A percentile compares a stretch with the other conserved stretches of the same genome.
Conservation (phyloP, 1,140 invertebrate genomes). For the Bicyclus anynana region DNA sequence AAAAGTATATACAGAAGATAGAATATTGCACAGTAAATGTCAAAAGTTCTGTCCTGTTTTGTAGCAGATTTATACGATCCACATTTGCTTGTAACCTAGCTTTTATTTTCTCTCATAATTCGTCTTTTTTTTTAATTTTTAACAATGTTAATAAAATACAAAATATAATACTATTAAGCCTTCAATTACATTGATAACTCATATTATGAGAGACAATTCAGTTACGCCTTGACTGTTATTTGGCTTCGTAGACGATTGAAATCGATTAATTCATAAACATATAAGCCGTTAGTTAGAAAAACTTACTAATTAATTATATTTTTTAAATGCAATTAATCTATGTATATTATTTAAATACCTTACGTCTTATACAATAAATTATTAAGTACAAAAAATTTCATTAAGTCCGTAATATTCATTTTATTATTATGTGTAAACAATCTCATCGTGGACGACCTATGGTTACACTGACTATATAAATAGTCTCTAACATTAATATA, state of each 20-base stretch:
- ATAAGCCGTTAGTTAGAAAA: not conserved
- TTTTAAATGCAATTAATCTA: constrained; percentile 56
- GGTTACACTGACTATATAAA: constrained; percentile 28
- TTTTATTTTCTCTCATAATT: too few relatives aligned
- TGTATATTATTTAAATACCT: constrained; percentile 43
- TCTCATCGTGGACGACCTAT: constrained; percentile 62
- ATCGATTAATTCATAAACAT: not conserved
- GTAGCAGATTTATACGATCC: too few relatives aligned
- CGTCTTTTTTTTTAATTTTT: too few relatives aligned
- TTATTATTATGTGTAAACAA: constrained; percentile 36
- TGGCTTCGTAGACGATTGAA: constrained; percentile 7
- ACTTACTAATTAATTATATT: constrained; percentile 10
- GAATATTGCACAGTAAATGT: too few relatives aligned
- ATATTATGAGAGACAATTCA: constrained; percentile 10
- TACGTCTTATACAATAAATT: constrained; percentile 46
- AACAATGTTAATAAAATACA: too few relatives aligned
- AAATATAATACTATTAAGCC: too few relatives aligned
- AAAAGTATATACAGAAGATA: too few relatives aligned
- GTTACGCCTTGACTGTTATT: constrained; percentile 5
- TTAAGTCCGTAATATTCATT: constrained; percentile 51
- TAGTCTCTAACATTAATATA: not conserved
- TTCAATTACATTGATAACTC: not conserved
- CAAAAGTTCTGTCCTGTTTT: too few relatives aligned
- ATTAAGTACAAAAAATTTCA: constrained; percentile 69
- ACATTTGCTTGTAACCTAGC: too few relatives aligned